Evolutionary conservation across 2,113 vertebrate genomes (phyloP), one percentile per base, ranked within the genome.

Genomic region (Osmerus mordax): DNA sequence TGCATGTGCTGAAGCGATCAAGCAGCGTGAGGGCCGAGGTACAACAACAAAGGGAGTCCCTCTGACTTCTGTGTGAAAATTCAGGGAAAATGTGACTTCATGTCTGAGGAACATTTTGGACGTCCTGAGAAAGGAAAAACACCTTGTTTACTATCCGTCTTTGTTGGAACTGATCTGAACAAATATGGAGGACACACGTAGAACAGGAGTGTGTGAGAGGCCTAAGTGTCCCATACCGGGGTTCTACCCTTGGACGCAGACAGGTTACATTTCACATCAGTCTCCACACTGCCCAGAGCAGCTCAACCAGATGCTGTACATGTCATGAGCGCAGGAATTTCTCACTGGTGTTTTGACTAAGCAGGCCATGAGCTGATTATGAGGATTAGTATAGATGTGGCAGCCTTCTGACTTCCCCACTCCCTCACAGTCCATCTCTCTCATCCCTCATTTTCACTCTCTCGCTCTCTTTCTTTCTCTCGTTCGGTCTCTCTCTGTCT

Each of bases 321-420:
- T 56, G 64, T 68, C 55, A 61, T 70, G 65, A 69, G 65, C 59
- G 77, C 86, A 83, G 84, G 81, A 72, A 86, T 86, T 82, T 86
- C 74, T 87, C 80, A 84, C 85, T 84, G 67, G 62, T 86, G 82
- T 83, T 90, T 89, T 85, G 81, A 85, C 85, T 81, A 80, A 88
- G 70, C 73, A 29, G 70, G 65, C 78, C 59, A 79, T 88, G 87
- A 91, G 82, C 78, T 81, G 82, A 91, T 90, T 89, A 86, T 85
- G 66, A 78, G 84, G 81, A 85, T 90, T 84, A 88, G 84, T 76
- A 67, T 69, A 81, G 85, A 88, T 74, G 72, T 75, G 78, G 83
- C 72, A 77, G 80, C 78, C 79, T 80, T 78, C 83, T 47, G 9
- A 9, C 28, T 21, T 56, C 36, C 28, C 15, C 32, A 19, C 51